Evolutionary conservation across 2,888 invertebrate genomes (phyloP), one percentile per base, ranked within the genome.

Genomic region (Oscheius sp.): DNA sequence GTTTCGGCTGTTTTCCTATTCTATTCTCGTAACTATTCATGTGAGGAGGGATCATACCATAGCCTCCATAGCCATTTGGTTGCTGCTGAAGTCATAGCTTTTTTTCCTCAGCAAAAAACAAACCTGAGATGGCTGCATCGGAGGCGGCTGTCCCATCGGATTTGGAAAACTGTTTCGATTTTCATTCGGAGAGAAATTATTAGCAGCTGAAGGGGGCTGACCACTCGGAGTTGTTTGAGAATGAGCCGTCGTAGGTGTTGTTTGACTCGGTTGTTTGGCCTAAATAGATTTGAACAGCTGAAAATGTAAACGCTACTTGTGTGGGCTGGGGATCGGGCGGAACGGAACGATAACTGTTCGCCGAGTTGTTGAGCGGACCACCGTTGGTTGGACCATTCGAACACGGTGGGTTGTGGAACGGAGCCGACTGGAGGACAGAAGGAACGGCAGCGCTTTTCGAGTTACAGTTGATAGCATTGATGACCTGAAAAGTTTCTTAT

Each of bases 381-480:
- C 39, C 23, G 39, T 53, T 53, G 23, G 34, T 31, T n/a, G 61
- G 34, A 37, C 25, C 61, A n/a, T 17, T 23, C 6, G 72, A 72
- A 58, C 75, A 72, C 4, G 74, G 73, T 4, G 74, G 76, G 61
- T 72, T 70, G 46, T 72, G 70, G 29, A 74, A 71, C 33, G 81
- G 78, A 23, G 75, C 65, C 31, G 81, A 74, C 61, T 84, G 83
- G 17, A 85, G 75, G 17, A 80, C 82, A 3, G 79, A 78, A 1
- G 85, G 84, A 12, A 86, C 84, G n/a, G 83, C 82, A 5, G 83
- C 78, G 45, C 76, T 76, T 45, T 85, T 85, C 31, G 82, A 83
- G 71, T 85, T 85, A 75, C 85, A 85, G 69, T 85, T 85, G 71
- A 85, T 85, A 6, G 85, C 85, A 65, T 85, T 85, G 55, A 85